phyloP scores from a whole-genome alignment of 2,797 vertebrate genomes.

The Amphiprion clarkii region DNA sequence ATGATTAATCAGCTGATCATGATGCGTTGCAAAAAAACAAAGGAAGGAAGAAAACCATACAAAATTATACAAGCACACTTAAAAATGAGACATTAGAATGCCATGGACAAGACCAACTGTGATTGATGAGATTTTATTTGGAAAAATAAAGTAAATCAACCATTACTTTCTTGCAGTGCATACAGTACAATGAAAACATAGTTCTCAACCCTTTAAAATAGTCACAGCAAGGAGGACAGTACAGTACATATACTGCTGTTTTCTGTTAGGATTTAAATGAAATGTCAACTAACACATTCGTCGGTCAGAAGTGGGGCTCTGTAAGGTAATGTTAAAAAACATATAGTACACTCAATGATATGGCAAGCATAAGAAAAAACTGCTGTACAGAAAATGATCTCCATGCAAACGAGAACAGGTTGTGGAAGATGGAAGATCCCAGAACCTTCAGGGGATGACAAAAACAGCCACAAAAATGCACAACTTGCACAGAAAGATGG shows the following conservation, averaged over 20 bases:
- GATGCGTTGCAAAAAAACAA: slow-evolving; percentile 35
- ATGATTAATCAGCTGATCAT: slow-evolving; percentile 44
- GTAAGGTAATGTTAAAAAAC: slow-evolving; percentile 49
- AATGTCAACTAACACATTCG: slow-evolving; percentile 53
- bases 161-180: slow-evolving; percentile 58
- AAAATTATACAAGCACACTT: slow-evolving; percentile 54
- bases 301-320: slow-evolving; percentile 41
- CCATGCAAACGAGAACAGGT: slow-evolving; percentile 72
- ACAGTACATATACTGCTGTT: slow-evolving; percentile 39
- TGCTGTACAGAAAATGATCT: slow-evolving; percentile 59
- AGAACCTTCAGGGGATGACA: slow-evolving; percentile 46
- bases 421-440: slow-evolving; percentile 36
- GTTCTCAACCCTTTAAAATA: slow-evolving; percentile 46
- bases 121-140: slow-evolving; percentile 85
- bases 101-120: slow-evolving; percentile 76
- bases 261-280: slow-evolving; percentile 45
- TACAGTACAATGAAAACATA: slow-evolving; percentile 64
- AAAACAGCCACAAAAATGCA: slow-evolving; percentile 51
- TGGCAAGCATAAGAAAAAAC: slow-evolving; percentile 57
- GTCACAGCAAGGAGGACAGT: slow-evolving; percentile 55
- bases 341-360: slow-evolving; percentile 61
- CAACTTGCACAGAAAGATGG: slow-evolving; percentile 46
- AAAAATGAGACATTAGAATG: slow-evolving; percentile 67
- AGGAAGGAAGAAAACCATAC: slow-evolving; percentile 30
- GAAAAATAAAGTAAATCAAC: slow-evolving; percentile 71